These are phyloP conservation scores for Hirtodrosophila confusa DNA, from an alignment of 2,888 invertebrate genomes.

Conservation along the genomic window DNA sequence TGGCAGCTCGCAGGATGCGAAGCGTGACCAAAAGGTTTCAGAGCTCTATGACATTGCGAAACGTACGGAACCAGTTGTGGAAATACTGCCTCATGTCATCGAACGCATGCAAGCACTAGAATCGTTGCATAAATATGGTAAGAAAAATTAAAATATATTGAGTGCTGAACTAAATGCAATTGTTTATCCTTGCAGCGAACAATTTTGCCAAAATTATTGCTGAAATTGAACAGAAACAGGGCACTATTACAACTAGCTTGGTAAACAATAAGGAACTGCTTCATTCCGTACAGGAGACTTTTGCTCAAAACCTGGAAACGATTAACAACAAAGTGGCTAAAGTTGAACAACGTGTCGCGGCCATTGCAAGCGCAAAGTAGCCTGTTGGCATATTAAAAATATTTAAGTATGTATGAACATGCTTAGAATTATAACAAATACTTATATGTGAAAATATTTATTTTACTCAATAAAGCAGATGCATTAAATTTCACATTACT, in stretches of 20 bases:
- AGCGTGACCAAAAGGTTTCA: constrained; percentile 88
- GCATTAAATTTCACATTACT: constrained; percentile 18
- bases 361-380: constrained; percentile 79
- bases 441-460: constrained; percentile 33
- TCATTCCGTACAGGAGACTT: constrained; percentile 92
- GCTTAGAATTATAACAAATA: constrained; percentile 21
- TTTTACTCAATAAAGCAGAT: constrained; percentile 37
- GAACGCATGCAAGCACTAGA: constrained; percentile 94
- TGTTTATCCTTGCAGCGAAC: constrained; percentile 87
- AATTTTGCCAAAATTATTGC: constrained; percentile 93
- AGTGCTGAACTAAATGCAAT: not conserved
- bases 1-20: constrained; percentile 86
- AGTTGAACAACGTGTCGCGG: constrained; percentile 89
- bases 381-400: constrained; percentile 1
- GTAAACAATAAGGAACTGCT: constrained; percentile 91
- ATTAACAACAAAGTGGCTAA: constrained; percentile 90
- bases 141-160: constrained; percentile 22
- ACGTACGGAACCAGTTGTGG: constrained; percentile 91
- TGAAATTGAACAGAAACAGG: constrained; percentile 91
- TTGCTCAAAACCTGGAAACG: constrained; percentile 91
- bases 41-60: constrained; percentile 94
- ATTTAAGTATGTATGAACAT: constrained; percentile 6
- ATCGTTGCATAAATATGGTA: constrained; percentile 95
- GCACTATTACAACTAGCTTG: constrained; percentile 88
- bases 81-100: constrained; percentile 91